Base-by-base conservation (phyloP, 2,113 vertebrate species). In the Lophius piscatorius region DNA sequence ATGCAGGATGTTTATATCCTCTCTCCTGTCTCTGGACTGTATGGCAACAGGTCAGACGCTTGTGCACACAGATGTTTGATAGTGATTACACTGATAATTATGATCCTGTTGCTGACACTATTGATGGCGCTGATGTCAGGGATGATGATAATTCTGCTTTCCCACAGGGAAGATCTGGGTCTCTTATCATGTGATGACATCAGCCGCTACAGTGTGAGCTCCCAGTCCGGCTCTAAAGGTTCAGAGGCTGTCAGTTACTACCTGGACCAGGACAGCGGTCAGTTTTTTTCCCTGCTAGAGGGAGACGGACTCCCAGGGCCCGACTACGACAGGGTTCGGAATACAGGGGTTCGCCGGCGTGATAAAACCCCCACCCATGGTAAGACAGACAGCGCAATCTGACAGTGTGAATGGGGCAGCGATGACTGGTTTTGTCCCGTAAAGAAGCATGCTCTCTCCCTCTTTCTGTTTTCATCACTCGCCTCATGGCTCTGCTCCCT, bases 1-100 rank as follows among this genome's bases (percentile, higher is more conserved):
- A 92, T 94, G 69, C 93, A 95, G 69, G 94, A 95, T 11, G 92
- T 94, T 58, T 95, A 94, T 54, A 95, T 95, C 64, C 91, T 95
- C 9, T 94, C 94, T 31, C 93, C 94, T 0, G 88, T 95, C 74
- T 93, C 94, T 35, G 93, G 94, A 74, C 91, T 93, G 63, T 92
- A 94, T 52, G 89, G 93, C 52, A 90, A 93, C 85, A 94, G 94
- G 95, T 96, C 91, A 80, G 76, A 23, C 4, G 6, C 61, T 31
- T 17, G 9, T 42, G 10, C 51, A 38, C 20, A 22, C 28, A 55
- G 17, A 52, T 65, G 46, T 50, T 47, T 65, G 57, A 54, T 48
- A 35, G 44, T 21, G 12, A 45, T 64, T 36, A 50, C 1, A 7
- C 3, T 70, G 52, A 78, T 68, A 63, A 58, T 54, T 13, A 33